phyloP scores from a whole-genome alignment of 2,113 vertebrate genomes.

The Myocastor coypus region DNA sequence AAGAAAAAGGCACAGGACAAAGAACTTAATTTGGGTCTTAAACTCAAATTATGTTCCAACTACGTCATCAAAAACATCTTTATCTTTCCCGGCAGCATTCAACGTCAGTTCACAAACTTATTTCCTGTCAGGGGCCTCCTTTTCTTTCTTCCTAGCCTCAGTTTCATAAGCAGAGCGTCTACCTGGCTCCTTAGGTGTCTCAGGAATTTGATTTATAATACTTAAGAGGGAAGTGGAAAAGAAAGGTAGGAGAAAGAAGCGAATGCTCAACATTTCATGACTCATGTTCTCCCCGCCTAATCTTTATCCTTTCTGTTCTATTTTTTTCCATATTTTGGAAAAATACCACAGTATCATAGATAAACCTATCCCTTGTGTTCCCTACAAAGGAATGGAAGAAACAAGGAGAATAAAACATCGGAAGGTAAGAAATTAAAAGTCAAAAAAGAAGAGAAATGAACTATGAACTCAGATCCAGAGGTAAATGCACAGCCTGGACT shows the following conservation, averaged over 20 bases:
- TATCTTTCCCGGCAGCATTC: not conserved
- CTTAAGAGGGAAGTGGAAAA: conserved; percentile 42
- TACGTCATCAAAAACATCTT: not conserved
- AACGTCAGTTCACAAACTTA: conserved; percentile 21
- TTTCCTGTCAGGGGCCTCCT: not conserved
- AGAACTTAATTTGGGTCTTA: conserved; percentile 62
- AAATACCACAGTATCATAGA: not conserved
- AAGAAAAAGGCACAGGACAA: conserved; percentile 40
- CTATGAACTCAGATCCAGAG: not conserved
- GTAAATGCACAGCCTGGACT: not conserved
- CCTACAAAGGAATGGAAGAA: conserved; percentile 70
- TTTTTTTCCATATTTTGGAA: conserved; percentile 58
- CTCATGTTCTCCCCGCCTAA: not conserved
- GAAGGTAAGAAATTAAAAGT: conserved; percentile 53
- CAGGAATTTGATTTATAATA: conserved; percentile 24
- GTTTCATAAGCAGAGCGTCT: conserved; percentile 32
- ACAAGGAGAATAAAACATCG: conserved; percentile 52
- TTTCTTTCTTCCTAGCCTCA: not conserved
- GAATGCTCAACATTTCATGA: not conserved
- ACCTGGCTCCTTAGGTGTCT: not conserved
- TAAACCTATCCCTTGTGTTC: conserved; percentile 51
- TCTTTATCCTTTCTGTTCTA: conserved; percentile 24
- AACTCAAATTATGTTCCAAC: conserved; percentile 37
- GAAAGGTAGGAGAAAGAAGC: not conserved
- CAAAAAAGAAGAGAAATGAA: conserved; percentile 64